A percentile compares a stretch with the other conserved stretches of the same genome.
Conservation (phyloP, 2,113 vertebrate species). For the human region DNA sequence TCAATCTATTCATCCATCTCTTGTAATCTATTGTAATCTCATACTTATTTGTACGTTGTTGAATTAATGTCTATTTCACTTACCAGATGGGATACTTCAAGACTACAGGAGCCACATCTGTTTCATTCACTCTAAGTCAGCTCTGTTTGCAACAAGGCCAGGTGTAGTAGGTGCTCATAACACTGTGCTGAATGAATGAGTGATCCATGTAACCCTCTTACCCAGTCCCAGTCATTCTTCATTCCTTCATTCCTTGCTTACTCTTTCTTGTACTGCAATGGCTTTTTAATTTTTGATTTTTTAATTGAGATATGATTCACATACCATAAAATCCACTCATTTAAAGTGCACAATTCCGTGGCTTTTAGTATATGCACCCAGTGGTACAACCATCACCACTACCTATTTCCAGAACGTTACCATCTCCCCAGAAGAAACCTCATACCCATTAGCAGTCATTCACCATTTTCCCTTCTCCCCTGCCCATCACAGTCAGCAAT, state of each 20-base stretch:
- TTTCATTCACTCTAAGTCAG: not conserved
- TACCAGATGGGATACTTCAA: not conserved
- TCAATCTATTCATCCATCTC: not conserved
- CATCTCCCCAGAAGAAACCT: not conserved
- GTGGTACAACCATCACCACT: not conserved
- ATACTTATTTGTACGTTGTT: not conserved
- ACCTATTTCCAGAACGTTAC: not conserved
- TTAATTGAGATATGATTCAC: not conserved
- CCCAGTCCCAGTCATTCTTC: not conserved
- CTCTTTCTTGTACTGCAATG: not conserved
- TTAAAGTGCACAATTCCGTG: not conserved
- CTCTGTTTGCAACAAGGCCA: not conserved
- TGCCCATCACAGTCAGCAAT: not conserved
- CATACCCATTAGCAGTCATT: not conserved
- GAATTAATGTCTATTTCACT: not conserved
- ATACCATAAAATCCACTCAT: not conserved
- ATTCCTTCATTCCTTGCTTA: not conserved
- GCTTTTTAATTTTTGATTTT: not conserved
- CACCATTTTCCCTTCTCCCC: not conserved
- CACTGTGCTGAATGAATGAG: not conserved
- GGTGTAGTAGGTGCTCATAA: not conserved
- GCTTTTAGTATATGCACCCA: not conserved
- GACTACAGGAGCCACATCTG: not conserved
- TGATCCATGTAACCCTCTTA: not conserved
- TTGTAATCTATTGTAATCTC: not conserved